phyloP scores from a whole-genome alignment of 2,888 invertebrate species.

The Malthinus flaveolus region DNA sequence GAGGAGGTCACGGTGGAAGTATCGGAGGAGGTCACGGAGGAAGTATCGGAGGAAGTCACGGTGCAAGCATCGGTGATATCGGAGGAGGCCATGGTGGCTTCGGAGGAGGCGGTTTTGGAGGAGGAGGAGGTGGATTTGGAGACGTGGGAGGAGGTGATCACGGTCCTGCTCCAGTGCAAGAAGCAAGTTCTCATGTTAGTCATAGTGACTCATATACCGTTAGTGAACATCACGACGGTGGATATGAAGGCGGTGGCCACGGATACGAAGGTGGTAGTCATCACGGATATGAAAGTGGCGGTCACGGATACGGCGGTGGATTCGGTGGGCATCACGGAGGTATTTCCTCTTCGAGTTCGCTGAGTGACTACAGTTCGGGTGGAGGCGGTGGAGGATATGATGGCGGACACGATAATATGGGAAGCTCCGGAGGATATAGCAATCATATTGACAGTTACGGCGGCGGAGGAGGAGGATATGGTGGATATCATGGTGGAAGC shows the following conservation, averaged over 20 bases:
- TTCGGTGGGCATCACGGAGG: no score
- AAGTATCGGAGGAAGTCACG: constrained; percentile 40
- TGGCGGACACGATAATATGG: constrained; percentile 23
- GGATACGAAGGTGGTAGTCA: constrained; percentile 33
- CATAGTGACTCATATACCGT: constrained; percentile 18
- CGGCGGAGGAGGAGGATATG: constrained; percentile 35
- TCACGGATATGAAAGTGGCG: constrained; percentile 32
- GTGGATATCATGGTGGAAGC: constrained; percentile 34
- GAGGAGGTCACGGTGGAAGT: constrained; percentile 43
- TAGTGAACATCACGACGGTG: constrained; percentile 28
- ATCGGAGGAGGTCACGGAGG: constrained; percentile 43
- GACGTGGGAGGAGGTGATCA: constrained; percentile 35
- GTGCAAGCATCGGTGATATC: constrained; percentile 60
- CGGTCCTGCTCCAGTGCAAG: constrained; percentile 32
- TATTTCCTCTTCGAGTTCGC: constrained; percentile 20
- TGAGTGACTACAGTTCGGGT: constrained; percentile 34
- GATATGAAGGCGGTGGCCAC: constrained; percentile 51
- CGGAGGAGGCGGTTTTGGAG: constrained; percentile 48
- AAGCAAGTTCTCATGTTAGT: constrained; percentile 8
- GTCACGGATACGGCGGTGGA: constrained; percentile 34
- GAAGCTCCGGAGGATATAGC: constrained; percentile 36
- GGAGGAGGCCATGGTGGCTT: constrained; percentile 52
- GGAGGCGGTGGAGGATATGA: constrained; percentile 36
- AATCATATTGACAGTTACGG: constrained; percentile 28
- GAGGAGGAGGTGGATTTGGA: constrained; percentile 51